phyloP scores from a whole-genome alignment of 2,888 invertebrate genomes.

The Conomelus anceps region DNA sequence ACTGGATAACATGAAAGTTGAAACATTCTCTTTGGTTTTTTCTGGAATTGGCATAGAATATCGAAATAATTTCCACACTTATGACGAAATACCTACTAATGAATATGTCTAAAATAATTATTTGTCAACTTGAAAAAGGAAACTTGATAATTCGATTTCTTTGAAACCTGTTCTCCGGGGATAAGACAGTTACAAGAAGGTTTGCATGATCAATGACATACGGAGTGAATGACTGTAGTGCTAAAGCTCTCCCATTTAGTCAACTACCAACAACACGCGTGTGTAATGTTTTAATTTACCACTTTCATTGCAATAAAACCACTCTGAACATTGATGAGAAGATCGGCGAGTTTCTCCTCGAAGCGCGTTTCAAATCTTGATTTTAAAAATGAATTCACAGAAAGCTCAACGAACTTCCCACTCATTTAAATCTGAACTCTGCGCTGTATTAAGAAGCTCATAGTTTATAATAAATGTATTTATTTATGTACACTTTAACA shows the following conservation, averaged over 20 bases:
- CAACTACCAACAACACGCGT: background rate
- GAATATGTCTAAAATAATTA: background rate
- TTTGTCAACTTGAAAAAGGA: background rate
- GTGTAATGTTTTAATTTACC: background rate
- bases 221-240: background rate
- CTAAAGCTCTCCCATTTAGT: background rate
- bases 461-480: background rate
- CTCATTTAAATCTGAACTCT: background rate
- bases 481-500: background rate
- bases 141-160: background rate
- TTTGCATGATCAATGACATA: background rate
- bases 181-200: background rate
- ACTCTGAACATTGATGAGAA: background rate
- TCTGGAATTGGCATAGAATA: background rate
- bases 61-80: background rate
- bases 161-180: background rate
- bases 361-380: background rate
- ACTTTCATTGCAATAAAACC: background rate
- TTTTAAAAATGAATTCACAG: too few relatives aligned
- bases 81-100: background rate
- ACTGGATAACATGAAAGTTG: background rate
- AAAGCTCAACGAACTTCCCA: background rate
- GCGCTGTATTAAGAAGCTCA: background rate
- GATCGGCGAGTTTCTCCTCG: background rate
- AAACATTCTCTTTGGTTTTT: background rate